phyloP scores from a whole-genome alignment of 2,113 vertebrate species.

The Megaceryle maxima region DNA sequence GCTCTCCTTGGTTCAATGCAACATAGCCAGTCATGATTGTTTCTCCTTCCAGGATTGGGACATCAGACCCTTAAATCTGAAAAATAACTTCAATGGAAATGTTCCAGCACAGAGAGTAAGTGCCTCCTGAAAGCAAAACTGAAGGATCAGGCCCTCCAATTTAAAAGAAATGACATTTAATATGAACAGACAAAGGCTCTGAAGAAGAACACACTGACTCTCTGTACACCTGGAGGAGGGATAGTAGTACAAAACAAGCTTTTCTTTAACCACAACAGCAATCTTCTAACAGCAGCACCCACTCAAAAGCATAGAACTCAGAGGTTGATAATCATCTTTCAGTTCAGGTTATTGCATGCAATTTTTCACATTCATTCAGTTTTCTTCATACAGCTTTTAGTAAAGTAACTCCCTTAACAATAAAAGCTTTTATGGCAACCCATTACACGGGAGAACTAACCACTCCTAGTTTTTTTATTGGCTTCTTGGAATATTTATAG shows the following conservation, averaged over 20 bases:
- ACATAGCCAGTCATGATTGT: neutral
- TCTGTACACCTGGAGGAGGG: slow-evolving; percentile 73
- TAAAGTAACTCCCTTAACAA: slow-evolving; percentile 82
- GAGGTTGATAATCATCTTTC: slow-evolving; percentile 83
- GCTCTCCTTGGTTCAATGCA: neutral
- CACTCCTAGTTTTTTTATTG: slow-evolving; percentile 80
- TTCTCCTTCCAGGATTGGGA: neutral
- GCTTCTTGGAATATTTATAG: slow-evolving; percentile 82
- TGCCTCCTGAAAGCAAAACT: slow-evolving; percentile 22
- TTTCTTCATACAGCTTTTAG: slow-evolving; percentile 79
- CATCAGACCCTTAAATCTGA: neutral
- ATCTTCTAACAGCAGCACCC: slow-evolving; percentile 78
- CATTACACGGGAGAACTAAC: slow-evolving; percentile 78
- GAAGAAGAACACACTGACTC: slow-evolving; percentile 72
- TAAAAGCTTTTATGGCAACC: slow-evolving; percentile 82
- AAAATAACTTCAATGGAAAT: slow-evolving; percentile 25
- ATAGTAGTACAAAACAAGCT: slow-evolving; percentile 75
- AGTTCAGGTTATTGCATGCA: slow-evolving; percentile 80
- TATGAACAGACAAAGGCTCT: slow-evolving; percentile 60
- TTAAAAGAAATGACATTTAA: slow-evolving; percentile 71
- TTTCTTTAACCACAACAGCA: slow-evolving; percentile 80
- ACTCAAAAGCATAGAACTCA: slow-evolving; percentile 76
- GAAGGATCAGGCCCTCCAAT: slow-evolving; percentile 60
- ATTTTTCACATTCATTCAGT: slow-evolving; percentile 83
- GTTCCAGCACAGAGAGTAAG: neutral